These are phyloP conservation scores for Tangara arthus DNA, from an alignment of 2,797 vertebrate genomes.

Conservation along the genomic window DNA sequence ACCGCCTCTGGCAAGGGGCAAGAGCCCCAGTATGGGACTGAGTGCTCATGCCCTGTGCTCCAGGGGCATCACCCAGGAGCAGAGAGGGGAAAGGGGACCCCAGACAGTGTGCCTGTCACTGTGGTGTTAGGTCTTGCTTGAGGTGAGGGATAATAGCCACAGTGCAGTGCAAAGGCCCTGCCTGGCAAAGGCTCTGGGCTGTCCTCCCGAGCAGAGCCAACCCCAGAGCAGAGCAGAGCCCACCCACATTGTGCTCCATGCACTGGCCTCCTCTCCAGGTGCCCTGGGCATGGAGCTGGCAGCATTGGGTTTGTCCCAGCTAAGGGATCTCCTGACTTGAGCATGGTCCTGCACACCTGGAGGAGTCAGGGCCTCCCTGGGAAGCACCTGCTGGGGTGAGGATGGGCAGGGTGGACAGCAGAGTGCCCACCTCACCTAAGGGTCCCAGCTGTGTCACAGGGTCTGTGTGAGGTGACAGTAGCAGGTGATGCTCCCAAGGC, in stretches of 20 bases:
- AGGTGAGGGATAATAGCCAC: neutral
- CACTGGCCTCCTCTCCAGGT: neutral
- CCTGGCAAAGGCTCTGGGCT: neutral
- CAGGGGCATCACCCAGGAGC: neutral
- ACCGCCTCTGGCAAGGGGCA: neutral
- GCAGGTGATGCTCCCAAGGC: neutral
- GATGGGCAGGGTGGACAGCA: neutral
- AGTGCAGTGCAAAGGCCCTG: neutral
- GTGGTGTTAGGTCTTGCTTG: neutral
- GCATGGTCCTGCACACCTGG: neutral
- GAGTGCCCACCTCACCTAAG: fast-evolving
- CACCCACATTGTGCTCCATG: neutral
- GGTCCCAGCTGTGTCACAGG: neutral
- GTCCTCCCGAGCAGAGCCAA: neutral
- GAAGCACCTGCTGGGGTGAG: neutral
- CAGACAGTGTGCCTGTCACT: neutral
- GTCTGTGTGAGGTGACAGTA: neutral
- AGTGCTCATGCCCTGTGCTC: neutral
- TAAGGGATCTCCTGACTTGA: neutral
- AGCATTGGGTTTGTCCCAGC: neutral
- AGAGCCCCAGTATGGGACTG: neutral
- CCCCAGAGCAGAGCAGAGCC: neutral
- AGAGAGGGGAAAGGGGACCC: neutral
- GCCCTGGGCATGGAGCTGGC: neutral
- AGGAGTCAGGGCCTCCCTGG: neutral